Evolutionary conservation across 37 sponge, comb jelly and placozoan species (phyloP).

Genomic region (Diacarnus erythraeanus): DNA sequence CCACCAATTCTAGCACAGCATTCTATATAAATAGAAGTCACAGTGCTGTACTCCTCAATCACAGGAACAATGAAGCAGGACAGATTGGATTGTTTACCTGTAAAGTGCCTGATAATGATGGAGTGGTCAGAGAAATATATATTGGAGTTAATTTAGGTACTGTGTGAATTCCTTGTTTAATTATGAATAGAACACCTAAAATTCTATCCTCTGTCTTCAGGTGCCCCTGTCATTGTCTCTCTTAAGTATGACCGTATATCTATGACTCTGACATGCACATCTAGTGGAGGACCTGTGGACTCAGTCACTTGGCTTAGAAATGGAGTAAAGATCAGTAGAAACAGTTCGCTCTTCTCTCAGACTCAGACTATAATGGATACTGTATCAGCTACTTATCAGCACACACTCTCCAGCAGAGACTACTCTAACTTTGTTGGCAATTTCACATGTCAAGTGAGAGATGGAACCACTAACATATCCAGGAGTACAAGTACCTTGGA

Average conservation of each 20-base stretch:
- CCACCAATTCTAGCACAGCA: neutral
- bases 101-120: neutral
- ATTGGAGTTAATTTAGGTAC: neutral
- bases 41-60: neutral
- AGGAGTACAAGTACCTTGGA: neutral
- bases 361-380: neutral
- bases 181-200: too few relatives aligned
- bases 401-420: neutral
- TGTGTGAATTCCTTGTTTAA: too few relatives aligned
- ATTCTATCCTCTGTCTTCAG: too few relatives aligned
- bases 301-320: slow-evolving; percentile 17
- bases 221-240: too few relatives aligned
- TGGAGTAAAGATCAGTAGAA: neutral
- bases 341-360: neutral
- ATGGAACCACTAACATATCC: neutral
- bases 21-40: neutral
- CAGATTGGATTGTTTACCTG: neutral
- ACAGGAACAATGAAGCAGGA: neutral
- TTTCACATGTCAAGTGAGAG: slow-evolving; percentile 14
- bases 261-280: slow-evolving; percentile 24
- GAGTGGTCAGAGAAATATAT: neutral
- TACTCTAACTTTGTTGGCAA: slow-evolving; percentile 4
- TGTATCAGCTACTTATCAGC: slow-evolving; percentile 23
- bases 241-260: neutral
- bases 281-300: slow-evolving; percentile 25